Evolutionary conservation across 2,888 invertebrate genomes (phyloP).

Genomic region (Platyscelio sp.): DNA sequence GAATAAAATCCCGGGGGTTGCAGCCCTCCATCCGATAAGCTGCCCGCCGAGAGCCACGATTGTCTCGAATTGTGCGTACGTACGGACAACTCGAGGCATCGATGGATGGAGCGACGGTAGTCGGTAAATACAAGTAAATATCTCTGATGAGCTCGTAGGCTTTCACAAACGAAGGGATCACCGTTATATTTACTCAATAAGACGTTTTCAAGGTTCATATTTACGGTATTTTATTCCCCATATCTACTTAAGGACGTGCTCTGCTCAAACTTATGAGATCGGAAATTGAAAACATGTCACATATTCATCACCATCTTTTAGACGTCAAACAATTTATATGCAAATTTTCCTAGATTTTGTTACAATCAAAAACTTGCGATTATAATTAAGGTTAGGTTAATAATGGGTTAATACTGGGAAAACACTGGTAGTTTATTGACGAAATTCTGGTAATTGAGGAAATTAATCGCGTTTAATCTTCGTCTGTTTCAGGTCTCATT

Average conservation of each 20-base stretch:
- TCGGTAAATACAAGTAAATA: conserved; percentile 78
- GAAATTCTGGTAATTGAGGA: no score
- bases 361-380: no score
- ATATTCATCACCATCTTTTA: no score
- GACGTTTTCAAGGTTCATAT: conserved; percentile 70
- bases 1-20: conserved; percentile 77
- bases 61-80: conserved; percentile 81
- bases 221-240: conserved; percentile 47
- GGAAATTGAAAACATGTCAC: no score
- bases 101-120: conserved; percentile 79
- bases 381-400: no score
- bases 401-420: no score
- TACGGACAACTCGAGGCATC: conserved; percentile 68
- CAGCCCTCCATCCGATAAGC: conserved; percentile 78
- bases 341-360: no score
- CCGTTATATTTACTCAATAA: conserved; percentile 75
- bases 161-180: conserved; percentile 65
- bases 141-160: conserved; percentile 79
- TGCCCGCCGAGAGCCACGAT: conserved; percentile 81
- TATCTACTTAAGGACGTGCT: conserved; percentile 14
- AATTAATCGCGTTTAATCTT: no score
- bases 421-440: no score
- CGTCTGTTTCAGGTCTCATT: conserved; percentile 92
- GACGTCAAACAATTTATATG: no score
- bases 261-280: not conserved